Evolutionary conservation across 1,140 invertebrate species (phyloP), one percentile per base, ranked within the genome.

Genomic region (Plutomurus gul): DNA sequence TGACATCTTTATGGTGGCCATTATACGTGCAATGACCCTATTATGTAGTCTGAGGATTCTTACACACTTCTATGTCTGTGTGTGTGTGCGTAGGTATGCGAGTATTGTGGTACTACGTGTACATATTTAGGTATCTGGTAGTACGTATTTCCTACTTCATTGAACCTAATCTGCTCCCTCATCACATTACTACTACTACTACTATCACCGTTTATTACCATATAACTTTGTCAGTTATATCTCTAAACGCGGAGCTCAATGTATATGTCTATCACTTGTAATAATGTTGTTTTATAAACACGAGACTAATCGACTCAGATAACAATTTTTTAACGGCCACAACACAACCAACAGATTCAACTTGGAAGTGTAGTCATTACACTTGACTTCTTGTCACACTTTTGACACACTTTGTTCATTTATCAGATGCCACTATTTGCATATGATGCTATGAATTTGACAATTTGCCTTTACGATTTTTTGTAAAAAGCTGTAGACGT

Each of bases 1-100:
- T 79, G 78, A 79, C 78, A 79, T 79, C 78, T 79, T 79, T 79
- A 79, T 79, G 78, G 78, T 43, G 37, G 73, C 78, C 30, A 79
- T 79, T 79, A 79, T 65, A 70, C 46, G 78, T 70, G 78, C 74
- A 79, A 79, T 79, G 78, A 79, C 72, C 78, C 73, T 79, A 79
- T 76, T 79, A 76, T 37, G 20, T 20, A 46, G 37, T 43, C 10
- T 77, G 65, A 56, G 40, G 40, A 43, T 43, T 43, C n/a, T 43
- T n/a, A n/a, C n/a, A n/a, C n/a, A n/a, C n/a, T n/a, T n/a, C n/a
- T n/a, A n/a, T n/a, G n/a, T n/a, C n/a, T n/a, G n/a, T n/a, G 18
- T 56, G 13, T 56, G 8, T 56, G 49, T 13, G 25, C 22, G 49
- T 27, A 3, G 25, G 13, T 30, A 27, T 56, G 25, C 8, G 13